These are phyloP conservation scores for Bryconaethiops microstoma DNA, from an alignment of 2,797 vertebrate species.

Conservation along the genomic window DNA sequence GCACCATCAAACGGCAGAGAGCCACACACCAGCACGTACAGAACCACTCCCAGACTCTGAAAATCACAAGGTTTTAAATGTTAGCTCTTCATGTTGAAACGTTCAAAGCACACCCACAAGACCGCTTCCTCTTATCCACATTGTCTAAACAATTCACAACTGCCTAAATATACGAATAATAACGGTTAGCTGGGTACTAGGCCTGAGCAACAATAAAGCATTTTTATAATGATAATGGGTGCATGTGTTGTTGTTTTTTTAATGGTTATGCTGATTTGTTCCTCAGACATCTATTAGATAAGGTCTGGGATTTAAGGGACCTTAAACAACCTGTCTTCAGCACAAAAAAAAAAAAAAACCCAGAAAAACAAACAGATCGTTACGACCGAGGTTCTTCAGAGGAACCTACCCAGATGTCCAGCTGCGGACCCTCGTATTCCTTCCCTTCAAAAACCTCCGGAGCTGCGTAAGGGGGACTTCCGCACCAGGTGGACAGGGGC, in stretches of 20 bases:
- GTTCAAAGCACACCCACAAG: no score
- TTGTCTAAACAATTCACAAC: no score
- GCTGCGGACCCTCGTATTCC: conserved; percentile 85
- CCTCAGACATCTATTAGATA: no score
- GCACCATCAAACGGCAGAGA: conserved; percentile 85
- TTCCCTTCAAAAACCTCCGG: conserved; percentile 88
- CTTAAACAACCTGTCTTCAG: neutral
- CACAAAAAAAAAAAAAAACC: neutral
- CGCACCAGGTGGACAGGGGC: conserved; percentile 85
- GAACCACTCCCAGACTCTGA: conserved; percentile 87
- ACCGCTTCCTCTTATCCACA: no score
- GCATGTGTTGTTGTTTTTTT: no score
- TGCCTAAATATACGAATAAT: no score
- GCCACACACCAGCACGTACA: conserved; percentile 86
- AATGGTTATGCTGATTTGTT: no score
- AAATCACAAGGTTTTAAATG: conserved; percentile 30
- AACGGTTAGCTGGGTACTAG: no score
- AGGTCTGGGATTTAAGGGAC: neutral
- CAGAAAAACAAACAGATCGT: neutral
- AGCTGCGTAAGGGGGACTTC: conserved; percentile 87
- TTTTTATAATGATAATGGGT: no score
- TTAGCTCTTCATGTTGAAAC: neutral
- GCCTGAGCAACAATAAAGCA: no score
- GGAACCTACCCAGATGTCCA: conserved; percentile 85
- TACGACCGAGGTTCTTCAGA: neutral